These are phyloP conservation scores for Monodelphis domestica DNA, from an alignment of 2,797 vertebrate species.

Conservation along the genomic window DNA sequence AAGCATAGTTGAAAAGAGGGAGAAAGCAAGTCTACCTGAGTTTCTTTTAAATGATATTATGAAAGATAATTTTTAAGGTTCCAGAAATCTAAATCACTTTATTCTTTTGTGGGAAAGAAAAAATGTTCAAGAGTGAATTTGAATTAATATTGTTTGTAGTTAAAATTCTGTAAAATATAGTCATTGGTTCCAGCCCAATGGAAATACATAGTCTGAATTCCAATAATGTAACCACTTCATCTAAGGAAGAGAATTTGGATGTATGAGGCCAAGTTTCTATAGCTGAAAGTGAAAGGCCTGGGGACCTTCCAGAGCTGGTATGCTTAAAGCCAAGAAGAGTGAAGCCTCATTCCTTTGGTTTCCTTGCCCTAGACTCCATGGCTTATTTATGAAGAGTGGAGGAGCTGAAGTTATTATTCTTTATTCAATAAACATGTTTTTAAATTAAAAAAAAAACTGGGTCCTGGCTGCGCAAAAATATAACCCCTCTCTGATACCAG, in stretches of 20 bases:
- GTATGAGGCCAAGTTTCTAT: neutral
- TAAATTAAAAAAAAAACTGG: too few species aligned
- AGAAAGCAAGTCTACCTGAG: neutral
- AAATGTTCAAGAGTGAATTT: neutral
- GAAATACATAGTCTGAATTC: neutral
- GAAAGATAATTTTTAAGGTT: constrained; percentile 27
- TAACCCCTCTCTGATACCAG: constrained; percentile 29
- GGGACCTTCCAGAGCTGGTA: neutral
- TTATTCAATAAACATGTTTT: neutral
- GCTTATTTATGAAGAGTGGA: constrained; percentile 50
- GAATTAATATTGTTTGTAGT: constrained; percentile 1
- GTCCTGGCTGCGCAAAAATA: neutral
- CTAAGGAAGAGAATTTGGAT: neutral
- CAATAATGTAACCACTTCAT: neutral
- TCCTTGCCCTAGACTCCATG: neutral
- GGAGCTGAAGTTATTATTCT: constrained; percentile 48
- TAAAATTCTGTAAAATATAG: neutral
- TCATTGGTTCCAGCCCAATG: neutral
- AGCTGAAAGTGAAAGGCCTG: neutral
- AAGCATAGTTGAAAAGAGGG: neutral
- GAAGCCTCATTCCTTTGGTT: constrained; percentile 72
- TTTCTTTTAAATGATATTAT: neutral
- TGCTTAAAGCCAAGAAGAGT: constrained; percentile 77
- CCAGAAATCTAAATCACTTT: constrained; percentile 7
- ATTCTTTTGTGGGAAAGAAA: neutral